phyloP scores from a whole-genome alignment of 2,888 invertebrate species.

The Zeuzera pyrina region DNA sequence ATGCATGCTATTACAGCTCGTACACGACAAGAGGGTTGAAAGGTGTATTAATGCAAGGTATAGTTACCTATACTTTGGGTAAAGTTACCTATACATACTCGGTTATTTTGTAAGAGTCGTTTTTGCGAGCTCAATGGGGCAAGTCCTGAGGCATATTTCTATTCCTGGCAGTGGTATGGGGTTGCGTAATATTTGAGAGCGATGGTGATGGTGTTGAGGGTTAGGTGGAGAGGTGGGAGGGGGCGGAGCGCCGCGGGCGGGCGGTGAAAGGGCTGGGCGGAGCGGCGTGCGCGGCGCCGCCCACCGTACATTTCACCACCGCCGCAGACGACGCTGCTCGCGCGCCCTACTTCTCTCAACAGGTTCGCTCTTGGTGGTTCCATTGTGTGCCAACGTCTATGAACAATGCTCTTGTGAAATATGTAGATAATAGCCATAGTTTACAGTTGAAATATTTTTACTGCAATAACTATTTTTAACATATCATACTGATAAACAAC shows the following conservation, averaged over 20 bases:
- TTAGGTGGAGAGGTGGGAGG: constrained; percentile 38
- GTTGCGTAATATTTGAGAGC: constrained; percentile 44
- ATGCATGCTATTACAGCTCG: constrained; percentile 30
- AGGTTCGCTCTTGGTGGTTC: constrained; percentile 63
- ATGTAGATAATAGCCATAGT: constrained; percentile 57
- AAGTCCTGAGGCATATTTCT: constrained; percentile 48
- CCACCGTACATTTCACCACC: constrained; percentile 65
- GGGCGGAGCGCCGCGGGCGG: constrained; percentile 53
- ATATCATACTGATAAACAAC: too few species aligned
- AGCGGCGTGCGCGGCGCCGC: constrained; percentile 62
- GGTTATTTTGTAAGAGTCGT: constrained; percentile 42
- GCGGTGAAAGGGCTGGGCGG: constrained; percentile 69
- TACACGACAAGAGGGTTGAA: constrained; percentile 23
- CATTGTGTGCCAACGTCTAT: constrained; percentile 56
- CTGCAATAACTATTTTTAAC: too few species aligned
- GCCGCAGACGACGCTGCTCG: constrained; percentile 36
- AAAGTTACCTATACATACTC: too few species aligned
- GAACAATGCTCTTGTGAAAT: constrained; percentile 66
- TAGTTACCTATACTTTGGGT: too few species aligned
- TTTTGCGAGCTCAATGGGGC: constrained; percentile 46
- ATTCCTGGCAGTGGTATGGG: constrained; percentile 43
- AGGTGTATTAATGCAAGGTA: constrained; percentile 12
- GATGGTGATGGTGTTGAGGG: constrained; percentile 49
- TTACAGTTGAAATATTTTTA: too few species aligned
- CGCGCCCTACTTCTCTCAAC: constrained; percentile 62